A percentile compares a stretch with the other conserved stretches of the same genome.
Evolutionary conservation across 2,888 invertebrate genomes (phyloP).

Genomic region (Resseliella maxima): DNA sequence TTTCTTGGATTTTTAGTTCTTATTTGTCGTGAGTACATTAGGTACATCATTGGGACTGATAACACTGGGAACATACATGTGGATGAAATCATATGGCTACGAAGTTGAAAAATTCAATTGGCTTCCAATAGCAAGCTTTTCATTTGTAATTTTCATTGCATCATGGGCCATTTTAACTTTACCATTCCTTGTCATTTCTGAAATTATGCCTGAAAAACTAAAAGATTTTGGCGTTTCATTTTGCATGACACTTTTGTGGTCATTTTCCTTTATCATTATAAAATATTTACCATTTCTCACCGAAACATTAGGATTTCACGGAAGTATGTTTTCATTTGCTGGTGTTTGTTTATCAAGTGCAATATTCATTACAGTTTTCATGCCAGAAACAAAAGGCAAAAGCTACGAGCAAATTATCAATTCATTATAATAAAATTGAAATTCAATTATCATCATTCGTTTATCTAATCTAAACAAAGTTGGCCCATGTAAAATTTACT

Average conservation of each 20-base stretch:
- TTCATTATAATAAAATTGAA: too few relatives aligned
- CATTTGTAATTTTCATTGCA: conserved; percentile 65
- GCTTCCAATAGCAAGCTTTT: conserved; percentile 66
- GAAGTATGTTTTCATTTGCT: conserved; percentile 57
- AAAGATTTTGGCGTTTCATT: conserved; percentile 8
- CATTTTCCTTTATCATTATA: conserved; percentile 48
- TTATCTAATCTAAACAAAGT: too few relatives aligned
- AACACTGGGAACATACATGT: conserved; percentile 28
- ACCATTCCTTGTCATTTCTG: conserved; percentile 65
- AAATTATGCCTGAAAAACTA: conserved; percentile 64
- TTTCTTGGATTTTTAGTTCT: neutral
- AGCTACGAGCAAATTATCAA: conserved; percentile 57
- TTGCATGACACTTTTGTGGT: conserved; percentile 56
- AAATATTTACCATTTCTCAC: conserved; percentile 57
- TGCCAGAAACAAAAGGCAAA: conserved; percentile 58
- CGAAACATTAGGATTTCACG: conserved; percentile 56
- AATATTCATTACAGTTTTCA: conserved; percentile 36
- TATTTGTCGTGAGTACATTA: neutral
- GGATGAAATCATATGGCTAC: conserved; percentile 51
- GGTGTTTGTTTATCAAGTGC: conserved; percentile 53
- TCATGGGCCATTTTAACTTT: conserved; percentile 64
- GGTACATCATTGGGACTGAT: neutral
- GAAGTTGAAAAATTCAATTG: conserved; percentile 61
- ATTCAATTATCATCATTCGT: too few relatives aligned
- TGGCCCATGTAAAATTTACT: too few relatives aligned